Evolutionary conservation across 2,797 vertebrate species (phyloP).

Genomic region (Tenualosa thibaudeaui): DNA sequence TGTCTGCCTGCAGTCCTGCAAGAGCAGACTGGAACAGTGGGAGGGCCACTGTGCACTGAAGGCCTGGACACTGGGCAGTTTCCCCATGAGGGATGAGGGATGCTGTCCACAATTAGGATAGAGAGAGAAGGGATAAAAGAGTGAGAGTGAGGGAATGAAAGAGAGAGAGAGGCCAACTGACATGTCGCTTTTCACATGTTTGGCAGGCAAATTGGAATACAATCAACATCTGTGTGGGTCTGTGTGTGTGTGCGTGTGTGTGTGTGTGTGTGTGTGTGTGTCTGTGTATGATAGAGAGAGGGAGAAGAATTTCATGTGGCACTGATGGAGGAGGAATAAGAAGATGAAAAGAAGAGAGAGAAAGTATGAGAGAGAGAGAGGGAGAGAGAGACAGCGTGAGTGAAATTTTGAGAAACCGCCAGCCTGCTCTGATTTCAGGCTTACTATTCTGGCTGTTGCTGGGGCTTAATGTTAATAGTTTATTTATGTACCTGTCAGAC

Average conservation of each 20-base stretch:
- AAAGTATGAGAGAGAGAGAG: slow-evolving; percentile 8
- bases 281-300: not conserved
- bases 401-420: slow-evolving; percentile 3
- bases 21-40: not conserved
- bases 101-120: not conserved
- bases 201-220: not conserved
- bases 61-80: not conserved
- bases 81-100: not conserved
- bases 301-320: not conserved
- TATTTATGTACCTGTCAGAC: slow-evolving; percentile 80
- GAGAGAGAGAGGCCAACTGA: not conserved
- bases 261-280: slow-evolving; percentile 20
- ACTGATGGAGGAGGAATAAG: not conserved
- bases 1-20: not conserved
- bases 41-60: not conserved
- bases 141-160: not conserved
- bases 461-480: slow-evolving; percentile 50
- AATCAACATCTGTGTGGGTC: not conserved
- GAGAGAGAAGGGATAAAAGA: not conserved
- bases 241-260: slow-evolving; percentile 23
- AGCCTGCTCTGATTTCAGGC: slow-evolving; percentile 9
- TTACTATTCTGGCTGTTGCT: slow-evolving; percentile 12
- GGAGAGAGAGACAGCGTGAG: not conserved
- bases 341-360: slow-evolving; percentile 29
- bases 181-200: not conserved